A percentile compares a stretch with the other conserved stretches of the same genome.
Conservation (phyloP, 2,888 invertebrate genomes). For the Merodon equestris region DNA sequence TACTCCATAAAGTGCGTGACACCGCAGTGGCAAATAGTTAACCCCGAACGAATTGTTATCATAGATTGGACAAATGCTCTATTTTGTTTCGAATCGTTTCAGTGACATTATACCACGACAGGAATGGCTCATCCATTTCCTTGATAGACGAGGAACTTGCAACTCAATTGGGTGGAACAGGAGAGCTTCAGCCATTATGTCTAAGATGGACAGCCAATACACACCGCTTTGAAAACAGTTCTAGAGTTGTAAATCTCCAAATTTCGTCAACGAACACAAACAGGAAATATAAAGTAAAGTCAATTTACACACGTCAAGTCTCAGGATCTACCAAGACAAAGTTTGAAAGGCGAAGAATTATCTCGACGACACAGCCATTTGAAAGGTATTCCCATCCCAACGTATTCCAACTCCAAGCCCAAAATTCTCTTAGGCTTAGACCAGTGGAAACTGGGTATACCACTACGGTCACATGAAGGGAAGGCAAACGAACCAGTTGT, state of each 20-base stretch:
- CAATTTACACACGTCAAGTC: slow-evolving; percentile 1
- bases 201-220: slow-evolving; percentile 57
- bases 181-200: slow-evolving; percentile 53
- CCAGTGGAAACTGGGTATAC: slow-evolving; percentile 19
- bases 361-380: slow-evolving; percentile 2
- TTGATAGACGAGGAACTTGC: slow-evolving; percentile 60
- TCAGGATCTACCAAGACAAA: no score
- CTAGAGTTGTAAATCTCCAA: neutral
- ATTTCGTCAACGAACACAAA: neutral
- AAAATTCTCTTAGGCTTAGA: slow-evolving; percentile 19
- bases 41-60: slow-evolving; percentile 7
- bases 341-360: slow-evolving; percentile 3
- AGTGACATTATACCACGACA: slow-evolving; percentile 45
- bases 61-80: slow-evolving; percentile 9
- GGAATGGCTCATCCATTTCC: slow-evolving; percentile 56
- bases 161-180: slow-evolving; percentile 27
- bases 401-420: slow-evolving; percentile 13
- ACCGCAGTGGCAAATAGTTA: neutral
- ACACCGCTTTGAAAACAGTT: slow-evolving; percentile 5
- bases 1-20: slow-evolving; percentile 23
- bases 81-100: slow-evolving; percentile 53
- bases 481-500: slow-evolving; percentile 11
- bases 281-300: neutral
- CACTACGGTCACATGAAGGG: slow-evolving; percentile 7
- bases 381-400: slow-evolving; percentile 4